These are phyloP conservation scores for Pogonophryne albipinna DNA, from an alignment of 2,797 vertebrate genomes.

Conservation along the genomic window DNA sequence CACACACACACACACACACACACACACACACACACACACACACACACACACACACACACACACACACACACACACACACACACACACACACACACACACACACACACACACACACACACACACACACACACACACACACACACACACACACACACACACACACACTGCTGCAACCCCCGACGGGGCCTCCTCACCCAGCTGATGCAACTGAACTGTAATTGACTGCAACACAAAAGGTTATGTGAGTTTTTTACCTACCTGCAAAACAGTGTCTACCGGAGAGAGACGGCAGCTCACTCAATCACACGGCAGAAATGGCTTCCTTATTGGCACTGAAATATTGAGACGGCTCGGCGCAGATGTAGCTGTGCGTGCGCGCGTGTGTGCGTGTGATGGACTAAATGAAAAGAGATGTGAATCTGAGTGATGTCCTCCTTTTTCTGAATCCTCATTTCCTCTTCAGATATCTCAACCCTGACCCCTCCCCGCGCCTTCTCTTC, in stretches of 20 bases:
- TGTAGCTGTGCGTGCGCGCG: slow-evolving; percentile 20
- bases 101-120: slow-evolving; percentile 38
- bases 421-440: slow-evolving; percentile 83
- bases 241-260: slow-evolving; percentile 71
- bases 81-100: slow-evolving; percentile 38
- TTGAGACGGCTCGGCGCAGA: slow-evolving; percentile 55
- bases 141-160: slow-evolving; percentile 5
- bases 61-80: slow-evolving; percentile 37
- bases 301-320: slow-evolving; percentile 65
- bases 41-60: slow-evolving; percentile 33
- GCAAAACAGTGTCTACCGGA: slow-evolving; percentile 40
- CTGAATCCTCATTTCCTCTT: slow-evolving; percentile 85
- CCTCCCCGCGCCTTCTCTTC: slow-evolving; percentile 45
- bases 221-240: slow-evolving; percentile 86
- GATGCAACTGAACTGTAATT: slow-evolving; percentile 88
- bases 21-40: slow-evolving; percentile 38
- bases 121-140: slow-evolving; percentile 36
- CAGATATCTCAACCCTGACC: slow-evolving; percentile 76
- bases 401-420: slow-evolving; percentile 85
- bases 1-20: slow-evolving; percentile 36
- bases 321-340: slow-evolving; percentile 69
- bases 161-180: slow-evolving; percentile 60
- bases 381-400: slow-evolving; percentile 66
- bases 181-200: slow-evolving; percentile 81
- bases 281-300: slow-evolving; percentile 62